Conservation (phyloP, 1,140 invertebrate genomes). For the Zaprionus tsacasi region DNA sequence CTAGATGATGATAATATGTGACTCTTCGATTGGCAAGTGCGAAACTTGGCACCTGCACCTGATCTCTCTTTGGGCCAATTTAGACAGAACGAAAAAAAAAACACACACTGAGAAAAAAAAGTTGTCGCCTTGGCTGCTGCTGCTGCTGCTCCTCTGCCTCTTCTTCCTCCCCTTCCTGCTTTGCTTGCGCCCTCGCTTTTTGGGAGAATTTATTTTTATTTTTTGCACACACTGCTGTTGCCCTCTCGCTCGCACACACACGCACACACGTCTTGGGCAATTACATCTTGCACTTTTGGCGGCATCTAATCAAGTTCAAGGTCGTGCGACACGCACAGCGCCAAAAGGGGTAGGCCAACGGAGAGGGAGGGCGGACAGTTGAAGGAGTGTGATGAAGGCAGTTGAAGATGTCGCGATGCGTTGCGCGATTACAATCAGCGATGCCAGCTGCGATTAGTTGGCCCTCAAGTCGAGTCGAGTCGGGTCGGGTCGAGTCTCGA, state of each 20-base stretch:
- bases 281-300: conserved; percentile 33
- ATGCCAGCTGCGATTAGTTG: conserved; percentile 9
- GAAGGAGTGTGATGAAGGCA: not conserved
- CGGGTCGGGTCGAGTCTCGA: conserved; percentile 11
- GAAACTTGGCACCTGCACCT: conserved; percentile 55
- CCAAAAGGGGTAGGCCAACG: no score
- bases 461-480: not conserved
- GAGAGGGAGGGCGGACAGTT: no score
- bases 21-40: conserved; percentile 44
- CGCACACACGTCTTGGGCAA: conserved; percentile 4
- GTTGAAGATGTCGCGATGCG: not conserved
- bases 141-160: conserved; percentile 2
- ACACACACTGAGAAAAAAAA: not conserved
- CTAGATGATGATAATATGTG: conserved; percentile 23
- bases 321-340: conserved; percentile 23
- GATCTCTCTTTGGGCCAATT: conserved; percentile 28
- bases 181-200: conserved; percentile 10
- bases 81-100: not conserved
- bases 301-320: conserved; percentile 41
- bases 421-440: not conserved
- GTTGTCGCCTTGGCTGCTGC: conserved; percentile 6
- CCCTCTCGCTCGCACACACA: conserved; percentile 17
- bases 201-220: conserved; percentile 41
- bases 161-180: not conserved
- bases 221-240: not conserved